These are phyloP conservation scores for Gallinago undulata DNA, from an alignment of 2,113 vertebrate species.

Conservation along the genomic window DNA sequence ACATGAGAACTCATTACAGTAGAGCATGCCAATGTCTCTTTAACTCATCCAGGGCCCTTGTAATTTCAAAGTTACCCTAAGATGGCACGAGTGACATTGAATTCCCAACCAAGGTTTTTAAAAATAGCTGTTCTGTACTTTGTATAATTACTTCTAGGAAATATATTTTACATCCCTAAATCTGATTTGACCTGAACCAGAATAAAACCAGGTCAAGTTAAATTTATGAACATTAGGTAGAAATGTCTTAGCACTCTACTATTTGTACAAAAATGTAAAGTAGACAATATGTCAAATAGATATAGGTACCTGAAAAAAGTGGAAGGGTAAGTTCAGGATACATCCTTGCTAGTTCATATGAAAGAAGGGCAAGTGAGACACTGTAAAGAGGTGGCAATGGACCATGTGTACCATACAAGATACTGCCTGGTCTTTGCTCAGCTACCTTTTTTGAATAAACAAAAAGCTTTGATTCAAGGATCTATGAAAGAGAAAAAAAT, in stretches of 20 bases:
- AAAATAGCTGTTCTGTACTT: neutral
- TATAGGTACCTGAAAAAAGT: conserved; percentile 90
- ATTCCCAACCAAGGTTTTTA: neutral
- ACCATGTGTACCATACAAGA: conserved; percentile 92
- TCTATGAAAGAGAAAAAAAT: conserved; percentile 71
- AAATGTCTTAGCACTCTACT: neutral
- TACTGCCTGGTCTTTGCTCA: conserved; percentile 91
- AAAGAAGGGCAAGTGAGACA: conserved; percentile 89
- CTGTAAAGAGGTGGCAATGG: conserved; percentile 94
- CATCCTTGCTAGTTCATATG: conserved; percentile 94
- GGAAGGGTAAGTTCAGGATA: conserved; percentile 97
- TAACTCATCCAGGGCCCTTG: neutral
- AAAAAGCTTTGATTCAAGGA: conserved; percentile 93
- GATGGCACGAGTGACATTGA: neutral
- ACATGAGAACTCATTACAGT: neutral
- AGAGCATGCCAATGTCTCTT: neutral
- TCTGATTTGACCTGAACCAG: neutral
- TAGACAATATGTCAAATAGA: neutral
- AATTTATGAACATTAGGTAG: neutral
- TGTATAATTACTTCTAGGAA: neutral
- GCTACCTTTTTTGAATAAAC: conserved; percentile 94
- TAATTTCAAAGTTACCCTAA: neutral
- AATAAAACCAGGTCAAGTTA: neutral
- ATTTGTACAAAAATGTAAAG: neutral
- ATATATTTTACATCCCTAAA: neutral